Conservation (phyloP, 2,888 invertebrate species). For the Lepidochitona cinerea region DNA sequence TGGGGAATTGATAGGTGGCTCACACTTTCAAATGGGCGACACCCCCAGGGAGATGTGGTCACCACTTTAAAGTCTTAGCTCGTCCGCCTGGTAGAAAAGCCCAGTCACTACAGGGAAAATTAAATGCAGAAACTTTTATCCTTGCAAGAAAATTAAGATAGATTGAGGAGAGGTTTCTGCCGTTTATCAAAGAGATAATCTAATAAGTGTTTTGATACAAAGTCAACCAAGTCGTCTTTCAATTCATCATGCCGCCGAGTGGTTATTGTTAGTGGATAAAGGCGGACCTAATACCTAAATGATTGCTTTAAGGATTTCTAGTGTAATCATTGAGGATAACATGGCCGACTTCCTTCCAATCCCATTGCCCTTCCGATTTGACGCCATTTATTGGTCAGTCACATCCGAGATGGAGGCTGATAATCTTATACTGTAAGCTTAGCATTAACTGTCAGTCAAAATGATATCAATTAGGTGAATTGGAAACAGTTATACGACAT, state of each 20-base stretch:
- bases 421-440: too few species aligned
- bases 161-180: background rate
- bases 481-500: too few species aligned
- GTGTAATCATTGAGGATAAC: background rate
- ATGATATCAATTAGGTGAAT: too few species aligned
- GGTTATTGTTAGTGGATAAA: conserved; percentile 4
- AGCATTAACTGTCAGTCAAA: too few species aligned
- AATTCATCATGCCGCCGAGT: background rate
- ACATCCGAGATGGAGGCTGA: too few species aligned
- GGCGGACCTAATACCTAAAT: conserved; percentile 1
- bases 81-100: background rate
- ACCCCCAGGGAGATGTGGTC: background rate
- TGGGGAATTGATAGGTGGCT: background rate
- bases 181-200: conserved; percentile 2
- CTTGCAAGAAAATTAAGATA: background rate
- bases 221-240: conserved; percentile 2
- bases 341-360: background rate
- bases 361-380: background rate
- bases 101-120: background rate
- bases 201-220: conserved; percentile 3
- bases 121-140: conserved; percentile 7
- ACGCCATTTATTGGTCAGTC: background rate
- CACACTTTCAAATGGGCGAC: background rate
- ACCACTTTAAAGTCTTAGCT: background rate
- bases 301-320: background rate